Conservation (phyloP, 2,888 invertebrate genomes). For the Nowickia ferox region DNA sequence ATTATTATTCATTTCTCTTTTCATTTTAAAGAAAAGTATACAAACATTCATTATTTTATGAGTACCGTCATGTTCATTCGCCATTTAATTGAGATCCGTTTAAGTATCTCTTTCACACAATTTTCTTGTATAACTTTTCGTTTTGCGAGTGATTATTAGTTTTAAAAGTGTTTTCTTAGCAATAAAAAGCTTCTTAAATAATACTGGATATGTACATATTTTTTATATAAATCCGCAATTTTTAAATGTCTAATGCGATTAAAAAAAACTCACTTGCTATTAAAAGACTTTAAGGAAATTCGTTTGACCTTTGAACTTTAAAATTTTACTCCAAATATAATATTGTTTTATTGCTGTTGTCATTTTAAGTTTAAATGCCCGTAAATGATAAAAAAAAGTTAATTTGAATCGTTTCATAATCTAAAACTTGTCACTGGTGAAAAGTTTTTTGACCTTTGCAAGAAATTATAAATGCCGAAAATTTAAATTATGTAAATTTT, state of each 20-base stretch:
- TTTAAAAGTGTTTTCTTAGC: not conserved
- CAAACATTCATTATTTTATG: not conserved
- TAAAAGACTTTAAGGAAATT: no score
- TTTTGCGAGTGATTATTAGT: not conserved
- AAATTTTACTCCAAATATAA: no score
- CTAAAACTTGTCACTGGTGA: not conserved
- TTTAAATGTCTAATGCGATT: no score
- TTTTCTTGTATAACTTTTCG: conserved; percentile 10
- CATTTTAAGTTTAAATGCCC: no score
- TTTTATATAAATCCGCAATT: no score
- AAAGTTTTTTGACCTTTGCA: not conserved
- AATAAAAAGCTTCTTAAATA: no score
- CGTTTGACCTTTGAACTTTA: no score
- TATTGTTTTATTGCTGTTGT: no score
- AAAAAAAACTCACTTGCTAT: no score
- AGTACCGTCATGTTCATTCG: conserved; percentile 23
- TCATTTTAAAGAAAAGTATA: conserved; percentile 26
- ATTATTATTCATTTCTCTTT: conserved; percentile 29
- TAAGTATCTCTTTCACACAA: conserved; percentile 11
- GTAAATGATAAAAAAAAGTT: no score
- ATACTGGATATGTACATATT: no score
- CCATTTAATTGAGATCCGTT: conserved; percentile 55
- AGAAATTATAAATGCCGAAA: not conserved
- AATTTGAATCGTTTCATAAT: not conserved
- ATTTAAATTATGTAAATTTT: not conserved